These are phyloP conservation scores for Rhinolophus ferrumequinum DNA, from an alignment of 2,113 vertebrate genomes.

Conservation along the genomic window DNA sequence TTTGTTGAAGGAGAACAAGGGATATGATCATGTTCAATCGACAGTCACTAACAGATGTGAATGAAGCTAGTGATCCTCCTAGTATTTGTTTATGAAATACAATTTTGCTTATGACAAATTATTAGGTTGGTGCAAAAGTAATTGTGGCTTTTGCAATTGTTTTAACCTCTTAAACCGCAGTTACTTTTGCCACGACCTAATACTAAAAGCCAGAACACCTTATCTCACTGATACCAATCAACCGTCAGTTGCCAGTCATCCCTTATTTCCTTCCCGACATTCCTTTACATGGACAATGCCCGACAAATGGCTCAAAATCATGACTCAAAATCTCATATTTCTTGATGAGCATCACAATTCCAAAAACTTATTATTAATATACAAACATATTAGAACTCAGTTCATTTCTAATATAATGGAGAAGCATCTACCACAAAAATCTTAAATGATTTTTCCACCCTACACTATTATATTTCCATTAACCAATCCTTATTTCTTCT, in stretches of 20 bases:
- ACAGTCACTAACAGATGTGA: not conserved
- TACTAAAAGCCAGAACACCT: not conserved
- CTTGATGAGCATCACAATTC: not conserved
- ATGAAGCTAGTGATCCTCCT: not conserved
- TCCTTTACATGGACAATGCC: not conserved
- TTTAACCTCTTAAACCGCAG: no score
- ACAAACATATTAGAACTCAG: not conserved
- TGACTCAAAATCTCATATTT: not conserved
- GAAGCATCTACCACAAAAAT: not conserved
- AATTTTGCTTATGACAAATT: not conserved
- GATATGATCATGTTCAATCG: not conserved
- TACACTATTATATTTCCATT: not conserved
- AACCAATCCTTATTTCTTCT: not conserved
- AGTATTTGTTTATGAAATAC: not conserved
- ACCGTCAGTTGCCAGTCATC: not conserved
- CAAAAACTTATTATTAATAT: not conserved
- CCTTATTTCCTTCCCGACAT: not conserved
- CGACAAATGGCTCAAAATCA: not conserved
- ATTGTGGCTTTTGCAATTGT: no score
- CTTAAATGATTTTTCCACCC: not conserved
- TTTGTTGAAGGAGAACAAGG: not conserved
- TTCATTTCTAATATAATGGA: not conserved
- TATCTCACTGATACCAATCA: not conserved
- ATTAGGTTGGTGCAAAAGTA: not conserved
- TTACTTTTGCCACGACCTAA: no score